Evolutionary conservation across 23 tunicate species (phyloP).

Genomic region (Botrylloides violaceus): DNA sequence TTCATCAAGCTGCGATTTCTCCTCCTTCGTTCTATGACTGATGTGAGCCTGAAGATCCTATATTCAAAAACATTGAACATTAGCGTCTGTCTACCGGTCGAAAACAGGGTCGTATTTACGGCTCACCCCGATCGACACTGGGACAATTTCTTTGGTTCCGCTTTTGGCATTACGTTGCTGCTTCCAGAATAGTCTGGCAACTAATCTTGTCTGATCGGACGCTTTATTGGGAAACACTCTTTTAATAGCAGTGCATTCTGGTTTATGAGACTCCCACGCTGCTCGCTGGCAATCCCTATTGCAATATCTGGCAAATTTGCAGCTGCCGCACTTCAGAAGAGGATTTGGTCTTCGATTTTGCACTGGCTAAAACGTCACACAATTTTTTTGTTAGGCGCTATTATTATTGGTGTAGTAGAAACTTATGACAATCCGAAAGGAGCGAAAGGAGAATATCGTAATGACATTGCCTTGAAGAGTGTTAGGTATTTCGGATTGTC

Average conservation of each 20-base stretch:
- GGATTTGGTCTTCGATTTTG: conserved; percentile 29
- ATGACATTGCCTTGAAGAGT: no score
- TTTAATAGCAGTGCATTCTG: conserved; percentile 74
- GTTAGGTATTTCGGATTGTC: no score
- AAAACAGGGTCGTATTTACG: not conserved
- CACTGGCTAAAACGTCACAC: conserved; percentile 6
- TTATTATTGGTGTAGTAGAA: no score
- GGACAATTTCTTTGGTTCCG: not conserved
- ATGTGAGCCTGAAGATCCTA: conserved; percentile 29
- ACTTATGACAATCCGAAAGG: no score
- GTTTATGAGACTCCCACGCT: conserved; percentile 88
- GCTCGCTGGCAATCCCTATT: conserved; percentile 88
- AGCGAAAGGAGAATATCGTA: no score
- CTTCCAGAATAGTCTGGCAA: conserved; percentile 39
- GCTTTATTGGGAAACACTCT: conserved; percentile 69
- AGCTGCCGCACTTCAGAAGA: conserved; percentile 61
- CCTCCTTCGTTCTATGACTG: conserved; percentile 54
- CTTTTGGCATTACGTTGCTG: not conserved
- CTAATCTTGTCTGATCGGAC: conserved; percentile 68
- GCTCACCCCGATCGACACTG: conserved; percentile 5
- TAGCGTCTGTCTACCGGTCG: no score
- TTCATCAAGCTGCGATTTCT: conserved; percentile 55
- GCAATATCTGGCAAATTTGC: conserved; percentile 95
- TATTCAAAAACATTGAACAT: not conserved
- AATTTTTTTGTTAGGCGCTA: not conserved